A percentile compares a stretch with the other conserved stretches of the same genome.
phyloP scores from a whole-genome alignment of 2,113 vertebrate species.

The Pseudorhombus dupliciocellatus region DNA sequence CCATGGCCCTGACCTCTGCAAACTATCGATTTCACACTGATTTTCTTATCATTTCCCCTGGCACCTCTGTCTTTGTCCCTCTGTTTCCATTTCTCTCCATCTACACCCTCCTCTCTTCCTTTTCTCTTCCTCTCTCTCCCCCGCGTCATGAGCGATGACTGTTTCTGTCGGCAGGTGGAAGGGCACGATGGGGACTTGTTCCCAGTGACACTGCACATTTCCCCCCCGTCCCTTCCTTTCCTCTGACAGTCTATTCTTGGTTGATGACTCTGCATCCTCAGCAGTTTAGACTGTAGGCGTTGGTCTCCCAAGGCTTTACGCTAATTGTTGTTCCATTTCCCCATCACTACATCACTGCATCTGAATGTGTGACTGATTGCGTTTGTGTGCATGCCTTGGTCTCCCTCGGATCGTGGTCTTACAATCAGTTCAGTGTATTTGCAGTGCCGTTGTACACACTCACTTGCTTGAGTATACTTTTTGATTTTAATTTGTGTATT shows the following conservation, averaged over 20 bases:
- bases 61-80: slow-evolving; percentile 20
- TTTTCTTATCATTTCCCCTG: slow-evolving; percentile 24
- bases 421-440: slow-evolving; percentile 38
- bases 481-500: slow-evolving; percentile 22
- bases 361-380: slow-evolving; percentile 53
- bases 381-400: slow-evolving; percentile 12
- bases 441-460: not conserved
- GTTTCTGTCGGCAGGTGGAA: slow-evolving; percentile 66
- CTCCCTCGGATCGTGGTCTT: slow-evolving; percentile 3
- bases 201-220: slow-evolving; percentile 72
- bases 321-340: slow-evolving; percentile 71
- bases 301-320: slow-evolving; percentile 56
- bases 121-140: slow-evolving; percentile 43
- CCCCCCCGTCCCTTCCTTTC: slow-evolving; percentile 28
- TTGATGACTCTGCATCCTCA: slow-evolving; percentile 47
- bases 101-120: slow-evolving; percentile 40
- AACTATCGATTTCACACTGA: slow-evolving; percentile 24
- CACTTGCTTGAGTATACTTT: slow-evolving; percentile 9
- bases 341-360: slow-evolving; percentile 55
- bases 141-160: slow-evolving; percentile 25
- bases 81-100: slow-evolving; percentile 11
- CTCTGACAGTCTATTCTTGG: slow-evolving; percentile 66
- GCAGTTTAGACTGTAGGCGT: slow-evolving; percentile 53
- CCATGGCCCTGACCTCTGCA: slow-evolving; percentile 25
- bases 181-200: slow-evolving; percentile 36